These are phyloP conservation scores for Poeciliopsis gracilis DNA, from an alignment of 2,797 vertebrate species.

Conservation along the genomic window DNA sequence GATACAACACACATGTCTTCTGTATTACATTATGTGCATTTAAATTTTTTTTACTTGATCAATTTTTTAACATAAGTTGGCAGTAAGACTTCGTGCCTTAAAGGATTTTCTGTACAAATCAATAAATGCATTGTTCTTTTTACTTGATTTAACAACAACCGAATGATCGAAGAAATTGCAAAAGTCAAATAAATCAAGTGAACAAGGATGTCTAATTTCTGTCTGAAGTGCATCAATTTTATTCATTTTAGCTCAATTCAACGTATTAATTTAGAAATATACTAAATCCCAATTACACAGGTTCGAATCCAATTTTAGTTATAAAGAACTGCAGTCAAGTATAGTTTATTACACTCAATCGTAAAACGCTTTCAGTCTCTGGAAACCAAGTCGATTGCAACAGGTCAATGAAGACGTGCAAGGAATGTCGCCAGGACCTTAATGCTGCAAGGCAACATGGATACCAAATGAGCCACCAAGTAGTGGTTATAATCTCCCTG, in stretches of 20 bases:
- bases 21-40: background rate
- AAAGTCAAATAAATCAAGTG: no score
- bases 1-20: background rate
- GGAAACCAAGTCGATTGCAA: background rate
- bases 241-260: background rate
- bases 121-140: background rate
- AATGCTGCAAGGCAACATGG: background rate
- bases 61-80: background rate
- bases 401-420: background rate
- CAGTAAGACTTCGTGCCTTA: background rate
- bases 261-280: no score
- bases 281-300: background rate
- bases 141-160: no score
- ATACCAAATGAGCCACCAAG: background rate
- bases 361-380: background rate
- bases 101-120: background rate
- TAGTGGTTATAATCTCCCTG: background rate
- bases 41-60: background rate
- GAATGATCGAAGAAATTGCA: no score
- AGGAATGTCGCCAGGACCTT: background rate
- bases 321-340: no score
- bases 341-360: background rate
- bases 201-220: no score
- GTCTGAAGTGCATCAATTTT: background rate
- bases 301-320: background rate